Evolutionary conservation across 2,113 vertebrate genomes (phyloP).

Genomic region (Antennarius striatus): DNA sequence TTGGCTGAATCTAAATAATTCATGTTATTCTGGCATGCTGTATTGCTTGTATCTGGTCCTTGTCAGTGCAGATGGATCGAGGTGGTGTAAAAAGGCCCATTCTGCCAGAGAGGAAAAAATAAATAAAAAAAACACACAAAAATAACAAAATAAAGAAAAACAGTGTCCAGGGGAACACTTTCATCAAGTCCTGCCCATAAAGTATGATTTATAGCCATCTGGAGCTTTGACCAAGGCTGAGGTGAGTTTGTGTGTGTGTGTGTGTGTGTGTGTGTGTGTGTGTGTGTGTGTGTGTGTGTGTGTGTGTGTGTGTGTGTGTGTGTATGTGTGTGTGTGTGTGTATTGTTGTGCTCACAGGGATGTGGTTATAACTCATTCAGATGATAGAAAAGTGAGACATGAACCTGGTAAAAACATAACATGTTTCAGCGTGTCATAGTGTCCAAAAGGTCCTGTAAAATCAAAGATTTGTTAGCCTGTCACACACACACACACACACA

Average conservation of each 20-base stretch:
- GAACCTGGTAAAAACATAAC: conserved; percentile 47
- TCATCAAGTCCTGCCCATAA: conserved; percentile 79
- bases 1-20: conserved; percentile 35
- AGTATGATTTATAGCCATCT: conserved; percentile 73
- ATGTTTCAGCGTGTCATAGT: conserved; percentile 25
- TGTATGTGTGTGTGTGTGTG: conserved; percentile 25
- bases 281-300: conserved; percentile 28
- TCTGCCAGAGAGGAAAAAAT: conserved; percentile 66
- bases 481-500: not conserved
- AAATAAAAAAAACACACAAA: no score
- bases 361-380: conserved; percentile 68
- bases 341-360: conserved; percentile 42
- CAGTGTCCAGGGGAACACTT: conserved; percentile 77
- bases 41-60: conserved; percentile 55
- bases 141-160: not conserved
- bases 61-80: conserved; percentile 64
- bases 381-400: conserved; percentile 27
- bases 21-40: conserved; percentile 10
- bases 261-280: conserved; percentile 31
- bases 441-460: conserved; percentile 45
- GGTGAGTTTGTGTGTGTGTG: conserved; percentile 47
- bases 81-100: conserved; percentile 70
- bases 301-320: conserved; percentile 25
- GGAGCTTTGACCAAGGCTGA: conserved; percentile 65
- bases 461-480: conserved; percentile 60